Conservation (phyloP, 2,888 invertebrate genomes). For the Limnephilus rhombicus region DNA sequence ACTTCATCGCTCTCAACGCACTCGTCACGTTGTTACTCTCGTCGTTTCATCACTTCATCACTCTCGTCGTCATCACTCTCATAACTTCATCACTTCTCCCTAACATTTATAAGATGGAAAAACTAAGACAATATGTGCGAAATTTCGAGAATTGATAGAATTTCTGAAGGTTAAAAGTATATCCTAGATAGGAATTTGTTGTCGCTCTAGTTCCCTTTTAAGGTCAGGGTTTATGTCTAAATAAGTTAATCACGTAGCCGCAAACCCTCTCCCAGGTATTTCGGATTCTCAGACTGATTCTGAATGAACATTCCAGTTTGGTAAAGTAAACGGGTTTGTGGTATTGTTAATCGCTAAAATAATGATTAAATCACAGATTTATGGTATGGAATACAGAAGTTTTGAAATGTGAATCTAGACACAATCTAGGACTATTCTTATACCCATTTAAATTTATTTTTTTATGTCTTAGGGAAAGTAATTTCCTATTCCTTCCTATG, state of each 20-base stretch:
- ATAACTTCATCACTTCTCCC: no score
- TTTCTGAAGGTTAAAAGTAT: background rate
- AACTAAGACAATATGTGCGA: no score
- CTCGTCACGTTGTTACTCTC: no score
- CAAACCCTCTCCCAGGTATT: background rate
- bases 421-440: no score
- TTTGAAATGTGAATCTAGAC: background rate
- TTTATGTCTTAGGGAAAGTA: no score
- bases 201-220: background rate
- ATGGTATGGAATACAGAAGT: background rate
- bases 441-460: no score
- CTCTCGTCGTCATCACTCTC: no score
- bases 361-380: background rate
- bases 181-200: background rate
- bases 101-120: no score
- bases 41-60: no score
- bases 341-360: background rate
- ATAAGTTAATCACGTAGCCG: background rate
- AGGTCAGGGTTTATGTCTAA: background rate
- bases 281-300: background rate
- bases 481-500: no score
- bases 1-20: no score
- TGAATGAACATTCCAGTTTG: background rate
- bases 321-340: background rate
- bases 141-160: background rate